A percentile compares a stretch with the other conserved stretches of the same genome.
phyloP scores from a whole-genome alignment of 2,888 invertebrate genomes.

The Lithophane ornitopus region DNA sequence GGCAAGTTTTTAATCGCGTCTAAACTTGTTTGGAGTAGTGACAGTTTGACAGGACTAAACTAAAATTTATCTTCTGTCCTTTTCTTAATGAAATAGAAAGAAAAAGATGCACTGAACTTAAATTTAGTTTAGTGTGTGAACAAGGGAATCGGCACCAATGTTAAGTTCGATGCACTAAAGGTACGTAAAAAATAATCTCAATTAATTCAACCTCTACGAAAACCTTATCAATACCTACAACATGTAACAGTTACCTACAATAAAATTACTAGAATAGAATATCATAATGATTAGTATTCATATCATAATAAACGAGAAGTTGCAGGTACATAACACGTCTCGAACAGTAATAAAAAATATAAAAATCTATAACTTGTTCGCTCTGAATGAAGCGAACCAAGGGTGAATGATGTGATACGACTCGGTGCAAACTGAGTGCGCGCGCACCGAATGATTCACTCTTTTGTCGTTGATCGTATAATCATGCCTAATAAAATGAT shows the following conservation, averaged over 20 bases:
- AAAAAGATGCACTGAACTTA: too few relatives aligned
- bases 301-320: constrained; percentile 22
- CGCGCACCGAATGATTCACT: constrained; percentile 68
- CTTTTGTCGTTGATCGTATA: constrained; percentile 54
- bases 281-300: not conserved
- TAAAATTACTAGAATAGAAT: constrained; percentile 6
- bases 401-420: constrained; percentile 53
- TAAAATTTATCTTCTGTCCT: too few relatives aligned
- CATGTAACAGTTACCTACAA: not conserved
- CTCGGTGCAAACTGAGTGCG: constrained; percentile 73
- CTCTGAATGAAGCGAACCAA: constrained; percentile 55
- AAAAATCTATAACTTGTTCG: constrained; percentile 45
- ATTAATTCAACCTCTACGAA: not conserved
- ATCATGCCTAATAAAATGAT: constrained; percentile 56
- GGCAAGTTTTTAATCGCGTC: too few relatives aligned
- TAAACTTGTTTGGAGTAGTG: too few relatives aligned
- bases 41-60: too few relatives aligned
- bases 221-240: not conserved
- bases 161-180: constrained; percentile 10
- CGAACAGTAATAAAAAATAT: constrained; percentile 36
- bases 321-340: constrained; percentile 7
- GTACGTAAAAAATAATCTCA: not conserved
- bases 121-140: too few relatives aligned
- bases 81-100: too few relatives aligned
- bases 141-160: too few relatives aligned